Base-by-base conservation (phyloP, 2,113 vertebrate species). In the Oceanodroma tethys region DNA sequence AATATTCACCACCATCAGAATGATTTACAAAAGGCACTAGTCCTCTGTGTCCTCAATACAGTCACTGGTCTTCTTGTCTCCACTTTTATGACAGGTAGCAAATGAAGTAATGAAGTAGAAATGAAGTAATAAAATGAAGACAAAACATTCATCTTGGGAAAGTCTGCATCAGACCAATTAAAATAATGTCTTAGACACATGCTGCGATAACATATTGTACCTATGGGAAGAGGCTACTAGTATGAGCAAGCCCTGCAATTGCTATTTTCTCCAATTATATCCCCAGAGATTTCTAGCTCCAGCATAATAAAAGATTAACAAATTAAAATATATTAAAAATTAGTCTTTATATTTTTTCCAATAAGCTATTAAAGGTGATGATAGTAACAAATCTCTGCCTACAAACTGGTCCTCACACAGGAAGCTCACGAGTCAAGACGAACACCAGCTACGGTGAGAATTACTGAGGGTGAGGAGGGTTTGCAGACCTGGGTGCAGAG, bases 91-190 rank as follows among this genome's bases (percentile, higher is more conserved):
- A 86, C 66, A 96, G 55, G 42, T 71, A 92, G 50, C 36, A 86
- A 96, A 83, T 88, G 84, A 95, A 97, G 86, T 94, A 95, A 96
- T 93, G 90, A 95, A 67, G 63, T 40, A 75, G 70, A 96, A 85
- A 90, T 0, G 2, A 94, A 88, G 68, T 82, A 71, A 85, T 93
- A 94, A 96, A 82, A 84, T 38, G 48, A 75, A 87, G 67, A 94
- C 53, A 83, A 88, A 96, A 92, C 81, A 94, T 55, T 93, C 79
- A 89, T 52, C 66, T 66, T 72, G 27, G 50, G 76, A 85, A 74
- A 21, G 50, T 80, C 75, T 88, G 50, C 94, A 95, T 56, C 75
- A 96, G 93, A 63, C 53, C 93, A 97, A 95, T 96, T 96, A 95
- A 95, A 92, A 86, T 90, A 90, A 91, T 83, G 68, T 30, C 74